Evolutionary conservation across 2,797 vertebrate genomes (phyloP).

Genomic region (Sparus aurata): DNA sequence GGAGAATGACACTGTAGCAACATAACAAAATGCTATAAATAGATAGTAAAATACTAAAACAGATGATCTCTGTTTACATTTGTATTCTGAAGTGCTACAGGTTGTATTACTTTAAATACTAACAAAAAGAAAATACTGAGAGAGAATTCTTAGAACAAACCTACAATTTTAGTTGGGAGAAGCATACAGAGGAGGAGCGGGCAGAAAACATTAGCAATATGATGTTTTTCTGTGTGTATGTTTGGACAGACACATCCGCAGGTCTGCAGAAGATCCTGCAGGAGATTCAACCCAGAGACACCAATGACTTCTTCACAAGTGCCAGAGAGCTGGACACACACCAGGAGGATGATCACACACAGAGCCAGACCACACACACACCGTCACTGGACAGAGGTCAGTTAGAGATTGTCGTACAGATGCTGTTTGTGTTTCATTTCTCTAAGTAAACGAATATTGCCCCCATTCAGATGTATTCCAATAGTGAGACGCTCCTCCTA

Average conservation of each 20-base stretch:
- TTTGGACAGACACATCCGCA: slow-evolving; percentile 85
- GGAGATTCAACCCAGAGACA: slow-evolving; percentile 96
- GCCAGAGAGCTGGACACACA: slow-evolving; percentile 87
- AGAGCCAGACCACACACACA: slow-evolving; percentile 31
- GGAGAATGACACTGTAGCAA: not conserved
- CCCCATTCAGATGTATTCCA: not conserved
- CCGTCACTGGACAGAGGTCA: slow-evolving; percentile 60
- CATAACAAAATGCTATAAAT: not conserved
- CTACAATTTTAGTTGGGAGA: not conserved
- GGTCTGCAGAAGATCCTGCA: slow-evolving; percentile 91
- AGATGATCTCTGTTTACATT: not conserved
- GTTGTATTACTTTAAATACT: not conserved
- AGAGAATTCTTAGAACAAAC: no score
- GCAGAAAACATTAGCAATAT: not conserved
- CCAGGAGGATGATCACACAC: slow-evolving; percentile 57
- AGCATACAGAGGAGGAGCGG: no score
- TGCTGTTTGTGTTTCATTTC: not conserved
- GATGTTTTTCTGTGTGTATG: not conserved
- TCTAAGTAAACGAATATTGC: not conserved
- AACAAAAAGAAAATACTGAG: not conserved
- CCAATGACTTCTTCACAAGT: slow-evolving; percentile 93
- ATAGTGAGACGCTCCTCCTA: not conserved
- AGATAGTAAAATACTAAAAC: not conserved
- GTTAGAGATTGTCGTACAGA: not conserved
- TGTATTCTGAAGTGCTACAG: not conserved